Evolutionary conservation across 2,113 vertebrate species (phyloP).

Genomic region (Porphyrio hochstetteri): DNA sequence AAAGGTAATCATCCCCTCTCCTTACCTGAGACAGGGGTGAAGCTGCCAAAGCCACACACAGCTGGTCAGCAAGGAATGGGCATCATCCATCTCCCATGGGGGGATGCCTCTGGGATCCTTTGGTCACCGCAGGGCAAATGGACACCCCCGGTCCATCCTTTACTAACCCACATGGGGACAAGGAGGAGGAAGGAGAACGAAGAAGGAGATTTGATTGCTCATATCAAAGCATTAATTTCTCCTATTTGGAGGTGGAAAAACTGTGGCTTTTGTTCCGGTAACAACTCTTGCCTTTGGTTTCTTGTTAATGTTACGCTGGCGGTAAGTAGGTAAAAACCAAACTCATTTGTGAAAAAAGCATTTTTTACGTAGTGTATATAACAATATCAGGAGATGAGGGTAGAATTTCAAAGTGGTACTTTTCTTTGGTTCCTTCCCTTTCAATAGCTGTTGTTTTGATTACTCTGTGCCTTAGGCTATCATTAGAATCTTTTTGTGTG

Average conservation of each 20-base stretch:
- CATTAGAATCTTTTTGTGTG: slow-evolving; percentile 74
- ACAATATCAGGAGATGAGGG: slow-evolving; percentile 32
- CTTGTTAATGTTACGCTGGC: not conserved
- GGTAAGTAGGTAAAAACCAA: slow-evolving; percentile 60
- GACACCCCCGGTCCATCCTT: accelerated
- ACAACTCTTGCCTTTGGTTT: slow-evolving; percentile 8
- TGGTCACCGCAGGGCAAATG: not conserved
- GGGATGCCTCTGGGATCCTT: not conserved
- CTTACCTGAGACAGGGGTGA: accelerated
- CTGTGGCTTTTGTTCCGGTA: slow-evolving; percentile 7
- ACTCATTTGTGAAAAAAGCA: slow-evolving; percentile 51
- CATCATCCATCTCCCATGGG: accelerated
- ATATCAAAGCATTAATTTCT: not conserved
- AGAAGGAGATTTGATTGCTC: not conserved
- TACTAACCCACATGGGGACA: not conserved
- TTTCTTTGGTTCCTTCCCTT: slow-evolving; percentile 28
- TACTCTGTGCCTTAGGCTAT: slow-evolving; percentile 69
- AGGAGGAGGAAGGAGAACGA: not conserved
- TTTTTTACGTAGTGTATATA: slow-evolving; percentile 42
- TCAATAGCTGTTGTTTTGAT: slow-evolving; percentile 71
- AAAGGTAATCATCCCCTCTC: not conserved
- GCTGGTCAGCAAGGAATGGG: accelerated
- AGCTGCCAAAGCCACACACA: not conserved
- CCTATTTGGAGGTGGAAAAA: not conserved
- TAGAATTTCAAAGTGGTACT: slow-evolving; percentile 43